phyloP scores from a whole-genome alignment of 2,797 vertebrate species.

The Momotus momota region DNA sequence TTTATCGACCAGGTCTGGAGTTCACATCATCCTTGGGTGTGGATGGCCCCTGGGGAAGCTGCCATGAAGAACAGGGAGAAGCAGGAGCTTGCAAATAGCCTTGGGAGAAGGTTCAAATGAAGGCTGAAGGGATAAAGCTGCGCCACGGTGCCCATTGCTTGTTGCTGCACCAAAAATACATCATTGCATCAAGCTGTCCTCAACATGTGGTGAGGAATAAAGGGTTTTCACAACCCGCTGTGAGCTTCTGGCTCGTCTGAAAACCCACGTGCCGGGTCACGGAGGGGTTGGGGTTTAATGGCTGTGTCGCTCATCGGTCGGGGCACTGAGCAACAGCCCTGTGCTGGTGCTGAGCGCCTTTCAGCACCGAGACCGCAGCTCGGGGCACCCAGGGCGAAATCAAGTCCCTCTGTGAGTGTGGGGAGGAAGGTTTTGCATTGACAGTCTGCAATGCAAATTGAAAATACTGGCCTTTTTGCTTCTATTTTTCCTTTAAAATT shows the following conservation, averaged over 20 bases:
- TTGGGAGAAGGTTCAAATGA: not conserved
- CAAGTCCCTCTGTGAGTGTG: not conserved
- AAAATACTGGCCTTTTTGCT: not conserved
- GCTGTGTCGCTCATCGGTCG: not conserved
- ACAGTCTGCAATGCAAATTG: not conserved
- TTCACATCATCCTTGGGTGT: not conserved
- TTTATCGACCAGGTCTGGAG: not conserved
- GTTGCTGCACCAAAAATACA: not conserved
- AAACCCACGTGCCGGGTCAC: slow-evolving; percentile 22
- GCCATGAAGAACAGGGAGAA: not conserved
- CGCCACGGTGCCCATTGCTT: accelerated
- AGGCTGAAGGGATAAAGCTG: not conserved
- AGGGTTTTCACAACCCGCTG: slow-evolving; percentile 28
- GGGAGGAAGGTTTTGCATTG: not conserved
- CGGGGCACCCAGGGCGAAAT: not conserved
- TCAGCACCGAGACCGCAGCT: not conserved
- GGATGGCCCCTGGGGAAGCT: not conserved
- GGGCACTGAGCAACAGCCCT: not conserved
- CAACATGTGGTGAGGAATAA: slow-evolving; percentile 38
- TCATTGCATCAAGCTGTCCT: not conserved
- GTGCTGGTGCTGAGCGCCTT: not conserved
- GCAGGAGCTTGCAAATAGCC: not conserved
- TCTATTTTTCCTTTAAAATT: not conserved
- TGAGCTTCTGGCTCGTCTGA: slow-evolving; percentile 40
- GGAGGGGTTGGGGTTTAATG: not conserved